Conservation (phyloP, 2,113 vertebrate genomes). For the Delphinapterus leucas region DNA sequence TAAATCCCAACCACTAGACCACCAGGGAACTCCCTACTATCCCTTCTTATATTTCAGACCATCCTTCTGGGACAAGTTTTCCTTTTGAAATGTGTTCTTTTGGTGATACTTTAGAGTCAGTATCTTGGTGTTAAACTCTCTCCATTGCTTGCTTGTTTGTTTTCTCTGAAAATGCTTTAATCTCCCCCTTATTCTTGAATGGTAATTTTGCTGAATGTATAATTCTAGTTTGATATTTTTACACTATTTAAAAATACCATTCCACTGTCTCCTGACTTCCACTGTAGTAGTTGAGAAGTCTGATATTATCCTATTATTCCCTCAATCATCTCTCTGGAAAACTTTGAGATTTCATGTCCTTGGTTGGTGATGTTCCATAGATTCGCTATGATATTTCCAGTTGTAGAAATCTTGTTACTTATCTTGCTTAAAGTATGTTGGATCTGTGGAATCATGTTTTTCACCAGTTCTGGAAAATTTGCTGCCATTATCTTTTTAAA, state of each 20-base stretch:
- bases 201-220: not conserved
- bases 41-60: not conserved
- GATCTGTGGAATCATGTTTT: not conserved
- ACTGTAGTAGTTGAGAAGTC: not conserved
- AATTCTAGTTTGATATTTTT: not conserved
- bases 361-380: not conserved
- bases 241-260: not conserved
- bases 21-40: not conserved
- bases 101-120: not conserved
- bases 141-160: not conserved
- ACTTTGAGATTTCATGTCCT: not conserved
- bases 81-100: not conserved
- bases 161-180: not conserved
- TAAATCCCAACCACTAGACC: not conserved
- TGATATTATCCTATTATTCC: not conserved
- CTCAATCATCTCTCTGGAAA: not conserved
- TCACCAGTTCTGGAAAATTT: not conserved
- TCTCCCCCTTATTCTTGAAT: not conserved
- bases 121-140: not conserved
- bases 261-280: not conserved
- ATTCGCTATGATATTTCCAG: not conserved
- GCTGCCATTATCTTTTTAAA: not conserved
- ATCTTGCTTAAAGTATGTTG: not conserved
- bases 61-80: not conserved
- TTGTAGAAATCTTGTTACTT: not conserved